Evolutionary conservation across 1,140 invertebrate species (phyloP).

Genomic region (Dolichoris vasculosae): DNA sequence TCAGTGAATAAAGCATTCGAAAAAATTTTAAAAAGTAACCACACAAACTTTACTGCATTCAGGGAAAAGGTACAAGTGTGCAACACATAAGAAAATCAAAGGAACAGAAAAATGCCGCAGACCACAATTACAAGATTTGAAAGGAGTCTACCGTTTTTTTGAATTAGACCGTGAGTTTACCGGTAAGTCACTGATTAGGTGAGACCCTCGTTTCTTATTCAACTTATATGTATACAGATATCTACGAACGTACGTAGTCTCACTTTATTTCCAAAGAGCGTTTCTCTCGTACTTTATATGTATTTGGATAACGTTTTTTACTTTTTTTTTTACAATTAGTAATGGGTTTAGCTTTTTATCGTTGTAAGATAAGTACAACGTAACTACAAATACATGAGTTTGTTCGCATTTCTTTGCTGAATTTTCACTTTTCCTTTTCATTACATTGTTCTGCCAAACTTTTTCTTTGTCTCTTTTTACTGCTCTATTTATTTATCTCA

Average conservation of each 20-base stretch:
- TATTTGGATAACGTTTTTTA: too few species aligned
- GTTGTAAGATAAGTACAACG: too few species aligned
- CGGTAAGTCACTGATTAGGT: slow-evolving; percentile 63
- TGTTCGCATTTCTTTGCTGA: too few species aligned
- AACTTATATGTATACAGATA: not conserved
- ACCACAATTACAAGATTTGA: slow-evolving; percentile 62
- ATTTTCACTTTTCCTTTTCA: too few species aligned
- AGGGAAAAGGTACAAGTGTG: not conserved
- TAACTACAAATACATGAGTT: too few species aligned
- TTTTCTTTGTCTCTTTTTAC: too few species aligned
- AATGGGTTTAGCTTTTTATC: too few species aligned
- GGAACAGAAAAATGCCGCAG: not conserved
- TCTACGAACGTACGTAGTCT: not conserved
- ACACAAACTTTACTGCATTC: not conserved
- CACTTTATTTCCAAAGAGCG: not conserved
- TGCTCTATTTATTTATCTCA: too few species aligned
- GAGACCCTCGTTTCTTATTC: slow-evolving; percentile 47
- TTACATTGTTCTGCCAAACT: too few species aligned
- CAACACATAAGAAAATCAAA: not conserved
- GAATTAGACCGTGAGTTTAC: slow-evolving; percentile 68
- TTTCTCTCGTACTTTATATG: not conserved
- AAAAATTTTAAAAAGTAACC: slow-evolving; percentile 49
- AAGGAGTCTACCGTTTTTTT: slow-evolving; percentile 65
- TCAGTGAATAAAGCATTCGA: slow-evolving; percentile 52
- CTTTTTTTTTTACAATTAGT: too few species aligned